phyloP scores from a whole-genome alignment of 2,113 vertebrate species.

The Acanthisitta chloris region DNA sequence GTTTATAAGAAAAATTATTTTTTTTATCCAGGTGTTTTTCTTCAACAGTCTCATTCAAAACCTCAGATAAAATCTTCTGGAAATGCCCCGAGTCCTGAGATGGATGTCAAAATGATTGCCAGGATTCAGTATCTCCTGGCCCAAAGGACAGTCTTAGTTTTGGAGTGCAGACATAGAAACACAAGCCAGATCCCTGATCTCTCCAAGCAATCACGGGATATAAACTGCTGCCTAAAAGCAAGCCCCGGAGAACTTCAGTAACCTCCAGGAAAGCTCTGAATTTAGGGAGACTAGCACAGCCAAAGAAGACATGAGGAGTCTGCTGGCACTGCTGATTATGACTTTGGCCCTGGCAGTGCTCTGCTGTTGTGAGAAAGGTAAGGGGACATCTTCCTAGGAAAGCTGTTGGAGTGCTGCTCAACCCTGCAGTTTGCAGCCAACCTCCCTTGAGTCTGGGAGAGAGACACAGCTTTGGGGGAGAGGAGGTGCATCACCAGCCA shows the following conservation, averaged over 20 bases:
- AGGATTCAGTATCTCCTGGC: background rate
- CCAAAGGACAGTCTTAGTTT: background rate
- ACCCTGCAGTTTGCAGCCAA: background rate
- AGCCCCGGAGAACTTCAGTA: background rate
- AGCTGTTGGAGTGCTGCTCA: background rate
- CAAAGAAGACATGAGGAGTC: constrained; percentile 41
- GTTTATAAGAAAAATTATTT: background rate
- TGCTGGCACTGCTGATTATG: background rate
- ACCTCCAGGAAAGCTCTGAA: constrained; percentile 1
- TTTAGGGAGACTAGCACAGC: background rate
- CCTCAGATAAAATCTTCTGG: constrained; percentile 14
- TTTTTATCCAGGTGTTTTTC: background rate
- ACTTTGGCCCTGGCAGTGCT: constrained; percentile 10
- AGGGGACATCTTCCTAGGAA: background rate
- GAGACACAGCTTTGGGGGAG: rapidly evolving
- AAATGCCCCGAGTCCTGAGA: background rate
- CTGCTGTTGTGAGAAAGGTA: constrained; percentile 60
- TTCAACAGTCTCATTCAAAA: background rate
- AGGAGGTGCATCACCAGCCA: background rate
- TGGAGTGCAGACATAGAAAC: background rate
- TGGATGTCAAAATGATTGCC: background rate
- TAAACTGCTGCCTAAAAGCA: constrained; percentile 24
- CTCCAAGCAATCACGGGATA: constrained; percentile 29
- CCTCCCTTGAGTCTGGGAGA: background rate
- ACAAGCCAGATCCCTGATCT: background rate